phyloP scores from a whole-genome alignment of 1,140 invertebrate species.

The Panagrolaimus sp. region DNA sequence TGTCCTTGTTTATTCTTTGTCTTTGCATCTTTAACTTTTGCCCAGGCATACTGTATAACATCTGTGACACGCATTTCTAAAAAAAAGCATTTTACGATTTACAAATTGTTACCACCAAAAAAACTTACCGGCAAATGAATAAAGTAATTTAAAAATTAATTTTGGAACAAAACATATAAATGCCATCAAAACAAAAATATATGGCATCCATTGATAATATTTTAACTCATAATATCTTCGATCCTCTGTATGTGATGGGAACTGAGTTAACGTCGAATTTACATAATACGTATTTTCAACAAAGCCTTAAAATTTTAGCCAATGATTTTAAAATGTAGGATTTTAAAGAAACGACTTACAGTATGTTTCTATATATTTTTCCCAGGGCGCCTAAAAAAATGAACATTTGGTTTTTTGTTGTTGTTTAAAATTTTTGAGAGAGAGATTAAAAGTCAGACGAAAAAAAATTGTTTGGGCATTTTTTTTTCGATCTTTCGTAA shows the following conservation, averaged over 20 bases:
- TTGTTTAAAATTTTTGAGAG: background rate
- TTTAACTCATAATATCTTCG: conserved; percentile 35
- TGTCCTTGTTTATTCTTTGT: too few species aligned
- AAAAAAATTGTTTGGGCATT: too few species aligned
- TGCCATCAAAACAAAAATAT: conserved; percentile 33
- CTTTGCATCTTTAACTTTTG: too few species aligned
- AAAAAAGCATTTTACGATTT: too few species aligned
- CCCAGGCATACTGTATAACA: too few species aligned
- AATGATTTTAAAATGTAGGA: background rate
- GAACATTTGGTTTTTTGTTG: background rate
- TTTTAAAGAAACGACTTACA: conserved; percentile 41
- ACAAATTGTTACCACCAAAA: too few species aligned
- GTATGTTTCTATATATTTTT: conserved; percentile 47
- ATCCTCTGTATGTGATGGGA: conserved; percentile 20
- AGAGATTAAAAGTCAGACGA: background rate
- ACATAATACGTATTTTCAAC: conserved; percentile 14
- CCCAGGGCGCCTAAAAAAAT: conserved; percentile 21
- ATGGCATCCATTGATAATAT: conserved; percentile 48
- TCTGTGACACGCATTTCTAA: too few species aligned
- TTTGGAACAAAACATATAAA: conserved; percentile 43
- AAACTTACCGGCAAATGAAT: conserved; percentile 36
- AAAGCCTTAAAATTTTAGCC: too few species aligned
- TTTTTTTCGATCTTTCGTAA: too few species aligned
- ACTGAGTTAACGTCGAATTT: background rate
- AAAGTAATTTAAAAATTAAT: conserved; percentile 43